Evolutionary conservation across 2,888 invertebrate genomes (phyloP).

Genomic region (Chymomyza amoena): DNA sequence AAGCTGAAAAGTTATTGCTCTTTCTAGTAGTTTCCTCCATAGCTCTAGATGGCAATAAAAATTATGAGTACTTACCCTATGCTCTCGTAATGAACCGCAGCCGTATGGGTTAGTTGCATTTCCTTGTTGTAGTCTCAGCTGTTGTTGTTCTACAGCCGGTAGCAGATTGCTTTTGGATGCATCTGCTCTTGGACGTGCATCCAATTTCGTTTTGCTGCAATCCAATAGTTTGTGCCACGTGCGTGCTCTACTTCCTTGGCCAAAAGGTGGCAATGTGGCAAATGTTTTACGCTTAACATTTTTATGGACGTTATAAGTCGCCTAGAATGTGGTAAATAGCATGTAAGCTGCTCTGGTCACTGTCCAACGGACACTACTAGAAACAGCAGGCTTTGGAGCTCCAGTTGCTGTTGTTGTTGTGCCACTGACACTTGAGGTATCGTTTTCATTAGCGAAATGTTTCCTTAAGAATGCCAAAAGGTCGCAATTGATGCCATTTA

Average conservation of each 20-base stretch:
- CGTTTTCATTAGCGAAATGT: conserved; percentile 72
- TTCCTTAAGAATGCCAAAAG: conserved; percentile 69
- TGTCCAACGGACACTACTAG: conserved; percentile 21
- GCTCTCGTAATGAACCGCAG: conserved; percentile 53
- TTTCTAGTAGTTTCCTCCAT: conserved; percentile 10
- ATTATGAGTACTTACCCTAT: conserved; percentile 51
- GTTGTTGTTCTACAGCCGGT: not conserved
- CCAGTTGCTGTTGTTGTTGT: conserved; percentile 19
- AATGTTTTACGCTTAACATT: conserved; percentile 68
- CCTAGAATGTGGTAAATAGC: conserved; percentile 54
- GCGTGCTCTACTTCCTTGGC: conserved; percentile 64
- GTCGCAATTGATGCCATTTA: conserved; percentile 72
- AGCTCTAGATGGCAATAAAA: conserved; percentile 24
- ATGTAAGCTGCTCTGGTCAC: conserved; percentile 15
- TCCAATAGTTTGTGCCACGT: conserved; percentile 48
- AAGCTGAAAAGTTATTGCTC: conserved; percentile 10
- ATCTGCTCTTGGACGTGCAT: conserved; percentile 34
- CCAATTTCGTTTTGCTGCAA: conserved; percentile 48
- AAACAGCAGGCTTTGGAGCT: conserved; percentile 15
- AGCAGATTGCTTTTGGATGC: not conserved
- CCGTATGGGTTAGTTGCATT: conserved; percentile 38
- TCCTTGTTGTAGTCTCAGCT: conserved; percentile 6
- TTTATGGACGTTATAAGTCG: conserved; percentile 62
- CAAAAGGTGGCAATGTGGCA: conserved; percentile 70
- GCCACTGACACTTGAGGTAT: conserved; percentile 65